Conservation (phyloP, 2,888 invertebrate genomes). For the Itoplectis maculator region DNA sequence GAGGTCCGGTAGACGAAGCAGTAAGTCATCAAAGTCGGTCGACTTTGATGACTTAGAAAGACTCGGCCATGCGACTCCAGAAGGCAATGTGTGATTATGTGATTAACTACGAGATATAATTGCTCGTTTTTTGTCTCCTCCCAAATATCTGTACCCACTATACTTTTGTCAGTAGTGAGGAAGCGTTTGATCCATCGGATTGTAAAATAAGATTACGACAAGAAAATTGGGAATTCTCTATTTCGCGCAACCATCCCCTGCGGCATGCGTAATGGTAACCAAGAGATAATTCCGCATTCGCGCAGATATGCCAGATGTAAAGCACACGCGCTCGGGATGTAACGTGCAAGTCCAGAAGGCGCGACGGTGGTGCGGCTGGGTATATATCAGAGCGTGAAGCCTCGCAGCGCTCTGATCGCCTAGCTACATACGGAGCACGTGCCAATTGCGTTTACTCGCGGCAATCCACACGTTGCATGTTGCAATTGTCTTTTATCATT, state of each 20-base stretch:
- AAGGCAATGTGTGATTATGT: no score
- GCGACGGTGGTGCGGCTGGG: neutral
- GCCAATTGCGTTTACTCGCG: slow-evolving; percentile 18
- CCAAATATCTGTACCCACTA: no score
- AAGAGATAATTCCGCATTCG: neutral
- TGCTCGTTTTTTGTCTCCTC: no score
- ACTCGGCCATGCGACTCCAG: no score
- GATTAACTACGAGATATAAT: no score
- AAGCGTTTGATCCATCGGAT: neutral
- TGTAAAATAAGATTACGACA: neutral
- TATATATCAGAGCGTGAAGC: slow-evolving; percentile 21
- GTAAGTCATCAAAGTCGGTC: no score
- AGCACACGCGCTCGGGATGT: neutral
- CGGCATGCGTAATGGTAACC: neutral
- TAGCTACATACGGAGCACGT: slow-evolving; percentile 6
- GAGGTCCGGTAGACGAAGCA: no score
- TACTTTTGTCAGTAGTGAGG: no score
- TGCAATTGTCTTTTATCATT: slow-evolving; percentile 33
- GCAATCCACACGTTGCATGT: slow-evolving; percentile 21
- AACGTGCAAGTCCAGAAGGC: neutral
- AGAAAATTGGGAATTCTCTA: neutral
- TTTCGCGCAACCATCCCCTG: neutral
- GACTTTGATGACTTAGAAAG: no score
- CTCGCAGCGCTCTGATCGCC: neutral
- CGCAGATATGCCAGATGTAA: neutral